Evolutionary conservation across 2,888 invertebrate species (phyloP), one percentile per base, ranked within the genome.

Genomic region (Buathra laborator): DNA sequence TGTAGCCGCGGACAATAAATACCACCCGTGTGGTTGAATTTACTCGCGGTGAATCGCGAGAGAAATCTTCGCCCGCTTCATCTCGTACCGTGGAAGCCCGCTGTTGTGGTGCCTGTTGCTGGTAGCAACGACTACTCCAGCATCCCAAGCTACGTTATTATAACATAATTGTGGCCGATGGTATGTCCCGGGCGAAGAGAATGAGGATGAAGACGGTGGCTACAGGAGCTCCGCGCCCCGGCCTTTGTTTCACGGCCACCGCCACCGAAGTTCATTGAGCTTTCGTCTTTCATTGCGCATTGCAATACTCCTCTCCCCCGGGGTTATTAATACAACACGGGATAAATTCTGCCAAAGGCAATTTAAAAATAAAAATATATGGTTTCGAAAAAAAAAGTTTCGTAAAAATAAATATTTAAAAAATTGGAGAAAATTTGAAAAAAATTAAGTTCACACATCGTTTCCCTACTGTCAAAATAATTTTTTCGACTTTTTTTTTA

Each of bases 141-240:
- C 56, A 80, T 81, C 77, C 77, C 77, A 56, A 71, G 84, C 88
- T 64, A 86, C 84, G 89, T 89, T 89, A 90, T 90, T 90, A 87
- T 87, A 87, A 89, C 87, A 86, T 89, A 90, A 91, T 90, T 89
- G 87, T 87, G 85, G 82, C 87, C 85, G 86, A 86, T 85, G 84
- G 85, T 86, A 84, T 83, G 86, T 87, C 86, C 77, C 77, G 87
- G 75, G 81, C 59, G 64, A 56, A 32, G 46, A 66, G 24, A 51
- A 70, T 62, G 37, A 46, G 12, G 66, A 68, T 51, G 70, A 78
- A 29, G 46, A 59, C 56, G 48, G 14, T 10, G 77, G n/a, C 43
- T 46, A 44, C 37, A 32, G 29, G 43, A 37, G 46, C 66, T 78
- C 76, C 56, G 56, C 19, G 56, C 56, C 24, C 19, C 19, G 84